Evolutionary conservation across 2,113 vertebrate genomes (phyloP), one percentile per base, ranked within the genome.

Genomic region (Gnathonemus echidnorhynchus): DNA sequence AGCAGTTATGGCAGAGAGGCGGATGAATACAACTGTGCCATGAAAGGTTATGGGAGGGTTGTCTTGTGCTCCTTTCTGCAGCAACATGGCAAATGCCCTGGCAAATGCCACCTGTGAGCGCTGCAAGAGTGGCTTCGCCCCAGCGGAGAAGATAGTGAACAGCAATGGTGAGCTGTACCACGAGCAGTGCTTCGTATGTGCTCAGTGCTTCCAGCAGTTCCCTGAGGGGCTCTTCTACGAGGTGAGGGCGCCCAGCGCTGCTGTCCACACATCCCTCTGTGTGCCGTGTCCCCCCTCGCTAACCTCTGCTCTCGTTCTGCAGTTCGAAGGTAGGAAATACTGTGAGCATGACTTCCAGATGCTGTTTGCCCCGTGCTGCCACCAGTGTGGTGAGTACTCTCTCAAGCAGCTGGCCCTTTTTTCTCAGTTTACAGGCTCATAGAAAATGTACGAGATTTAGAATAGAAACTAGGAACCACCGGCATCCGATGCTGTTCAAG

Each of bases 311-410:
- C 74, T 42, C 35, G 15, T 80, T 39, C 35, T 95, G 89, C 95
- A 99, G 98, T 99, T 99, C 94, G 98, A 99, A 95, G 98, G 97
- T 92, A 97, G 98, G 91, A 99, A 99, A 91, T 99, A 99, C 93
- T 99, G 98, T 19, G 98, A 99, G 93, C 98, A 99, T 93, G 98
- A 99, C 92, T 99, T 99, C 95, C 98, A 99, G 94, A 99, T 99
- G 98, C 97, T 99, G 88, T 99, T 99, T 86, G 98, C 98, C 88
- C 98, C 98, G 42, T 99, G 98, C 93, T 99, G 98, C 94, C 97
- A 98, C 92, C 97, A 99, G 48, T 99, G 98, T 94, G 98, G 98
- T 99, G 95, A 98, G 98, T 97, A 88, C 86, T 42, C 0, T 87
- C 3, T 84, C 19, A 84, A 74, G n/a, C 70, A 77, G 35, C 13